Percentiles rank a stretch among this genome's conserved stretches.
These are phyloP conservation scores for Ecdyonurus torrentis DNA, from an alignment of 2,888 invertebrate genomes.

Conservation along the genomic window DNA sequence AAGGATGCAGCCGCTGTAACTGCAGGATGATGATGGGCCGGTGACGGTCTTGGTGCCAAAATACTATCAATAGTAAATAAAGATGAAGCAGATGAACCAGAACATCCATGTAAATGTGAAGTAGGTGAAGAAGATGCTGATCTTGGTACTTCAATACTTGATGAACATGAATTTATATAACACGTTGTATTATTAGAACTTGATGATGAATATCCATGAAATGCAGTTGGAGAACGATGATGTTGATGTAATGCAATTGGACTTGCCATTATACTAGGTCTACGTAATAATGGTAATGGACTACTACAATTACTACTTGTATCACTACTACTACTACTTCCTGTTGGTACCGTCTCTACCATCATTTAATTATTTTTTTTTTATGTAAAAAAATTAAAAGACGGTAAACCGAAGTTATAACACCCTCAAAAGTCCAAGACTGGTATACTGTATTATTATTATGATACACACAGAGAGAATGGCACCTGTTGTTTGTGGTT, in stretches of 20 bases:
- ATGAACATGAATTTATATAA: background rate
- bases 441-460: no score
- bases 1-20: background rate
- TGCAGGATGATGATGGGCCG: background rate
- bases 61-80: background rate
- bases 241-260: background rate
- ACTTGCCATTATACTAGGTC: background rate
- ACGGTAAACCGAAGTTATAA: no score
- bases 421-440: no score
- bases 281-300: background rate
- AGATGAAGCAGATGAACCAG: background rate
- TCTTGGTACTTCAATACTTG: background rate
- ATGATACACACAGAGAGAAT: no score
- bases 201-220: background rate
- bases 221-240: background rate
- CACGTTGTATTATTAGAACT: background rate
- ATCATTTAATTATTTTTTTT: no score
- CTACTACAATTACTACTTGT: background rate
- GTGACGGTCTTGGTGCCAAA: background rate
- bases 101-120: background rate
- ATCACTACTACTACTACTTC: background rate
- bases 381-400: no score
- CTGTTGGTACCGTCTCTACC: background rate
- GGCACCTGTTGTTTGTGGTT: background rate
- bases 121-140: background rate